Evolutionary conservation across 2,797 vertebrate genomes (phyloP).

Genomic region (Cyclura pinguis): DNA sequence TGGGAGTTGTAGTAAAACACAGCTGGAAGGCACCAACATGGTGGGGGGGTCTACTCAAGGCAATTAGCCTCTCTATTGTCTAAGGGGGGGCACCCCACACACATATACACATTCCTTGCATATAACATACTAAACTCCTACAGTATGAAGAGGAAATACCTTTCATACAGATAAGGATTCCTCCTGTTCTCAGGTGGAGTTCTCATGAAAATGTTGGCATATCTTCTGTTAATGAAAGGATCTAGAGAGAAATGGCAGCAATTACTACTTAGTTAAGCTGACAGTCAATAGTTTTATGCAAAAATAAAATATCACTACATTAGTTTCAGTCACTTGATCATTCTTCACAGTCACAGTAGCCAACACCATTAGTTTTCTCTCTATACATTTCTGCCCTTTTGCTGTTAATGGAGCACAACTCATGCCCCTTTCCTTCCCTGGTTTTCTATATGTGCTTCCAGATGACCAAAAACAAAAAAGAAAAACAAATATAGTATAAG

Average conservation of each 20-base stretch:
- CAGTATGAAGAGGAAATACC: constrained; percentile 63
- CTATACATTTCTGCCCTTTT: not conserved
- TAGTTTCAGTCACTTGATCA: too few relatives aligned
- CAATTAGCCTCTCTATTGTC: not conserved
- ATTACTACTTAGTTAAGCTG: not conserved
- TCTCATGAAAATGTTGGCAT: constrained; percentile 80
- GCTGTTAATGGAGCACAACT: not conserved
- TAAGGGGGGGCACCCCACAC: not conserved
- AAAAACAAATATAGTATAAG: not conserved
- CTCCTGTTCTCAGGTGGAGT: constrained; percentile 61
- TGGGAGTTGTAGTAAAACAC: not conserved
- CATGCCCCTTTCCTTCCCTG: not conserved
- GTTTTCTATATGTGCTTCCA: not conserved
- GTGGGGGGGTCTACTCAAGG: not conserved
- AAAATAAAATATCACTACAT: not conserved
- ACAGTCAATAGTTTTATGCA: not conserved
- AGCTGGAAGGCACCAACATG: not conserved
- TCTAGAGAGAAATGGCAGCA: constrained; percentile 63
- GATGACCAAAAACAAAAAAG: too few relatives aligned
- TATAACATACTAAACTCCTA: not conserved
- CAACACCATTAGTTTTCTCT: not conserved
- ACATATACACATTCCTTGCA: not conserved
- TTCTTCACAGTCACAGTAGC: rapidly evolving
- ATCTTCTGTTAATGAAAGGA: constrained; percentile 79
- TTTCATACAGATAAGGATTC: constrained; percentile 69